phyloP scores from a whole-genome alignment of 2,113 vertebrate species.

The Pygoscelis antarcticus region DNA sequence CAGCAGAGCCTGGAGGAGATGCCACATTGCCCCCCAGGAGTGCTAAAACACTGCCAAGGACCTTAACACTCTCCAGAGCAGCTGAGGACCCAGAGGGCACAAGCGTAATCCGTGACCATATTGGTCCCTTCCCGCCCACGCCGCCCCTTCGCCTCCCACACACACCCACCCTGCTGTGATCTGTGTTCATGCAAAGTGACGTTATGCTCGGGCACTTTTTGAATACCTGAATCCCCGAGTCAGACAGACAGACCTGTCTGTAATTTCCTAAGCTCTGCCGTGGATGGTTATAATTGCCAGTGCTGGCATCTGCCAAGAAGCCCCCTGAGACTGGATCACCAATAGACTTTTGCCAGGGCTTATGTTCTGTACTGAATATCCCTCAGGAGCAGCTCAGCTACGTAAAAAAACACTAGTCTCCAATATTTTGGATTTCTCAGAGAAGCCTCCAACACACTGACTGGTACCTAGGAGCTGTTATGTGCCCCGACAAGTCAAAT shows the following conservation, averaged over 20 bases:
- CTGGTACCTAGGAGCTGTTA: not conserved
- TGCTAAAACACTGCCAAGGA: not conserved
- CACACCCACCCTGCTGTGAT: not conserved
- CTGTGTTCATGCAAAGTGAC: not conserved
- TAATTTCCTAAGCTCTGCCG: not conserved
- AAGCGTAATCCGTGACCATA: rapidly evolving
- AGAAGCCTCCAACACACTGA: not conserved
- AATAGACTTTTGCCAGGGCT: not conserved
- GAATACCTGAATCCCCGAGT: not conserved
- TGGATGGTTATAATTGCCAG: not conserved
- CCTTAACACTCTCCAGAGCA: not conserved
- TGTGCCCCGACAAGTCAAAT: not conserved
- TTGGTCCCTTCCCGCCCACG: not conserved
- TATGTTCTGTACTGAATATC: not conserved
- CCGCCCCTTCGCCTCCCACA: not conserved
- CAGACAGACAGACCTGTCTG: not conserved
- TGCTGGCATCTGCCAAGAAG: not conserved
- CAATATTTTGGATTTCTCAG: not conserved
- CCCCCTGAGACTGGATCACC: not conserved
- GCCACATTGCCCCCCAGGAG: not conserved
- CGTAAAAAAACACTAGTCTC: not conserved
- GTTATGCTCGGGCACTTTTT: not conserved
- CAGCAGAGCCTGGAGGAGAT: not conserved
- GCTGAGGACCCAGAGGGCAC: not conserved
- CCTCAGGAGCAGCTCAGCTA: not conserved